phyloP scores from a whole-genome alignment of 1,140 invertebrate genomes.

The Heliconius melpomene region DNA sequence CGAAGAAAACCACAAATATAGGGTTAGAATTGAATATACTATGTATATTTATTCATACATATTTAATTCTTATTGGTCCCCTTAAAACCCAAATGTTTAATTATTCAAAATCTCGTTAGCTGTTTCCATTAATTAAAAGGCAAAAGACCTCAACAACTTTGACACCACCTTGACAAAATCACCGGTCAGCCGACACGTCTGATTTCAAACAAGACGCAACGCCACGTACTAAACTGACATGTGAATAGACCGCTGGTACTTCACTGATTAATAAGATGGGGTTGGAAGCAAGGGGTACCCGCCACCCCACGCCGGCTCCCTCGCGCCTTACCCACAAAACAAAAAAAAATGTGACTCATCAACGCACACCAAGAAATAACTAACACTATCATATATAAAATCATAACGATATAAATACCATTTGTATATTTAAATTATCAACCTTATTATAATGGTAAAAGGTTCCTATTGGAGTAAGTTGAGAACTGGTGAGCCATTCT shows the following conservation, averaged over 20 bases:
- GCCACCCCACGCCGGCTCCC: constrained; percentile 72
- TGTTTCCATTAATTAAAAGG: constrained; percentile 12
- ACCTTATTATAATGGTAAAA: constrained; percentile 64
- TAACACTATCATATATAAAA: constrained; percentile 50
- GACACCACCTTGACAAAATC: constrained; percentile 25
- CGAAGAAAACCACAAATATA: too few species aligned
- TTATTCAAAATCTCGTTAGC: neutral
- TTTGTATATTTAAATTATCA: constrained; percentile 58
- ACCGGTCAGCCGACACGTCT: constrained; percentile 29
- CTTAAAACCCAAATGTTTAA: neutral
- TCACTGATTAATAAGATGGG: constrained; percentile 81
- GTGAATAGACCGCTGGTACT: constrained; percentile 76
- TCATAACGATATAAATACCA: constrained; percentile 53
- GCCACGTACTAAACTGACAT: constrained; percentile 67
- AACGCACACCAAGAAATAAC: constrained; percentile 74
- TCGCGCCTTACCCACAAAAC: constrained; percentile 78
- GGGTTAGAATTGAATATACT: too few species aligned
- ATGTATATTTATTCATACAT: neutral
- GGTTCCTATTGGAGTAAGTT: constrained; percentile 57
- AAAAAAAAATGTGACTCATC: constrained; percentile 81
- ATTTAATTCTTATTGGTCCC: neutral
- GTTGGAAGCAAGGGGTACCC: constrained; percentile 75
- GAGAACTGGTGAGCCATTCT: constrained; percentile 50
- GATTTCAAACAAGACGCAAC: constrained; percentile 66
- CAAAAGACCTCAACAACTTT: neutral